Evolutionary conservation across 2,797 vertebrate species (phyloP).

Genomic region (Sebastes glaucus): DNA sequence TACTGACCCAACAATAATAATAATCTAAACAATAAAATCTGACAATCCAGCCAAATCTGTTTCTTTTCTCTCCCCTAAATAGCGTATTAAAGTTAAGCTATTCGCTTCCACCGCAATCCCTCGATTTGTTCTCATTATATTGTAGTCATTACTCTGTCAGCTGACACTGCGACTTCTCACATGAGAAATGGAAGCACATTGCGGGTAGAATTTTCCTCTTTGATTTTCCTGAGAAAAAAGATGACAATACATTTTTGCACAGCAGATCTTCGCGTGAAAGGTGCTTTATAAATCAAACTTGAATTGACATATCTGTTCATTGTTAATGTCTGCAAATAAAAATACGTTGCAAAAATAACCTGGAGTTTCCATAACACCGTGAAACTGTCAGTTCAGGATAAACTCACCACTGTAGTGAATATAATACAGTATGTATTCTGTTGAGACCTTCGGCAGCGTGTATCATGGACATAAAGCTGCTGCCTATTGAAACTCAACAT

Average conservation of each 20-base stretch:
- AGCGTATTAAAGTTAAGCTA: conserved; percentile 15
- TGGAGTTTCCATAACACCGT: neutral
- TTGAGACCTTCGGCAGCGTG: neutral
- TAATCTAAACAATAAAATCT: conserved; percentile 34
- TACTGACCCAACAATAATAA: conserved; percentile 15
- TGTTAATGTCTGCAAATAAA: neutral
- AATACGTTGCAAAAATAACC: neutral
- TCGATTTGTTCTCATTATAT: conserved; percentile 27
- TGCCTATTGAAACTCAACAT: neutral
- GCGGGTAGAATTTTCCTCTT: neutral
- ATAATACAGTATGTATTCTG: neutral
- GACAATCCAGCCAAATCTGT: conserved; percentile 15
- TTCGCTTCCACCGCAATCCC: conserved; percentile 8
- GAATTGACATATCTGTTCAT: neutral
- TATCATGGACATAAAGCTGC: neutral
- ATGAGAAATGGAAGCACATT: conserved; percentile 11
- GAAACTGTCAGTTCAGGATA: neutral
- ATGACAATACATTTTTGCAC: neutral
- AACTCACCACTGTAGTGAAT: neutral
- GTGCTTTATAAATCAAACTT: neutral
- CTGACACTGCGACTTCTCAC: conserved; percentile 14
- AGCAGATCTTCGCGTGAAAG: neutral
- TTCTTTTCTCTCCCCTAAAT: conserved; percentile 9
- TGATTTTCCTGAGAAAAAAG: neutral
- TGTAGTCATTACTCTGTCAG: conserved; percentile 31